phyloP scores from a whole-genome alignment of 2,888 invertebrate species.

The Acrobasis suavella region DNA sequence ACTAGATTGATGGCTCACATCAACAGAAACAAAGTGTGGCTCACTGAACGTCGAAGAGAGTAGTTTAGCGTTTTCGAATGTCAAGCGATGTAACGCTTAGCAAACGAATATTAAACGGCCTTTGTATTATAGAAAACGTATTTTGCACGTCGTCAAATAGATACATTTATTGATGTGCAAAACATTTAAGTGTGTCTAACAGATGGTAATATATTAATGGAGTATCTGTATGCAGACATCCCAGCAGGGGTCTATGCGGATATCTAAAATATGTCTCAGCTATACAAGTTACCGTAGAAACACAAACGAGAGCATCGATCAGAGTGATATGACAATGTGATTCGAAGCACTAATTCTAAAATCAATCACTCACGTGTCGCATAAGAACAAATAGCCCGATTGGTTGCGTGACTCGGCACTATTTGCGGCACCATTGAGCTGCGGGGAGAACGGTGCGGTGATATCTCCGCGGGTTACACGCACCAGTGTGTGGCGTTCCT shows the following conservation, averaged over 20 bases:
- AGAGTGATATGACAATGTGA: constrained; percentile 10
- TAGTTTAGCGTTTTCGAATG: constrained; percentile 18
- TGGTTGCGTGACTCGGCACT: constrained; percentile 55
- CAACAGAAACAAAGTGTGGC: constrained; percentile 49
- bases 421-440: constrained; percentile 37
- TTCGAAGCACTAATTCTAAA: constrained; percentile 14
- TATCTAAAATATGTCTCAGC: not conserved
- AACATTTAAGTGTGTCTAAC: not conserved
- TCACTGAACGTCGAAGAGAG: constrained; percentile 29
- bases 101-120: not conserved
- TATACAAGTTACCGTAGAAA: not conserved
- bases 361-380: constrained; percentile 20
- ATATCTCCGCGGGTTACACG: constrained; percentile 63
- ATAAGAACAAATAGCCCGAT: constrained; percentile 22
- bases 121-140: constrained; percentile 10
- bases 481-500: constrained; percentile 35
- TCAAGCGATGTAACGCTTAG: constrained; percentile 11
- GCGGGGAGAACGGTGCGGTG: constrained; percentile 61
- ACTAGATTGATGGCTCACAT: constrained; percentile 66
- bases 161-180: constrained; percentile 9
- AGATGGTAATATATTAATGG: not conserved
- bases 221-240: constrained; percentile 7
- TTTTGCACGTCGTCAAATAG: constrained; percentile 15
- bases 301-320: constrained; percentile 9
- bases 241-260: constrained; percentile 9